Conservation (phyloP, 2,888 invertebrate genomes). For the Aporophyla nigra region DNA sequence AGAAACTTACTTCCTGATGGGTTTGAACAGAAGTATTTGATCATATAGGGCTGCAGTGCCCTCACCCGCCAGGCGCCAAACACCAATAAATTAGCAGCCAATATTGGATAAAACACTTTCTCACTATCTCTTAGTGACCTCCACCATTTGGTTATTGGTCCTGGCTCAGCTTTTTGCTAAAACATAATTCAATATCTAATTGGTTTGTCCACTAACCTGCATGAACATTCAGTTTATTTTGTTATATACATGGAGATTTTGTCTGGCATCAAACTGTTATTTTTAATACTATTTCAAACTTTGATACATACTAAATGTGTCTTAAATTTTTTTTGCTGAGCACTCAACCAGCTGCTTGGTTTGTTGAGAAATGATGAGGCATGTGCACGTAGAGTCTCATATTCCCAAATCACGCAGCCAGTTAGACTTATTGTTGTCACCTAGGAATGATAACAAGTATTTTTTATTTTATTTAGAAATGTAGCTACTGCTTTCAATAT, state of each 20-base stretch:
- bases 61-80: conserved; percentile 96
- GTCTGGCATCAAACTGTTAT: neutral
- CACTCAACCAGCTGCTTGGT: conserved; percentile 89
- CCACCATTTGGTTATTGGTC: conserved; percentile 93
- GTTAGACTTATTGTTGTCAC: conserved; percentile 93
- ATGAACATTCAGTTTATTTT: neutral
- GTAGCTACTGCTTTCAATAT: neutral
- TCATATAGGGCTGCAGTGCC: conserved; percentile 93
- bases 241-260: neutral
- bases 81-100: conserved; percentile 94
- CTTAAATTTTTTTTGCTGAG: conserved; percentile 81
- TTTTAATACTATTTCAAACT: neutral
- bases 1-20: conserved; percentile 93
- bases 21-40: conserved; percentile 96
- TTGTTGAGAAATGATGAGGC: conserved; percentile 89
- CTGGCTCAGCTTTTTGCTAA: conserved; percentile 81
- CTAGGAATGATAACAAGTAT: conserved; percentile 78
- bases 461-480: neutral
- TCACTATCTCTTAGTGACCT: conserved; percentile 93
- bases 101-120: conserved; percentile 95
- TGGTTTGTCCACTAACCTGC: neutral
- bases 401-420: conserved; percentile 96
- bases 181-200: conserved; percentile 13
- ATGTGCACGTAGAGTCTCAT: conserved; percentile 93
- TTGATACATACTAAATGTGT: conserved; percentile 76